Base-by-base conservation (phyloP, 2,113 vertebrate species). In the Zosterops japonicus region DNA sequence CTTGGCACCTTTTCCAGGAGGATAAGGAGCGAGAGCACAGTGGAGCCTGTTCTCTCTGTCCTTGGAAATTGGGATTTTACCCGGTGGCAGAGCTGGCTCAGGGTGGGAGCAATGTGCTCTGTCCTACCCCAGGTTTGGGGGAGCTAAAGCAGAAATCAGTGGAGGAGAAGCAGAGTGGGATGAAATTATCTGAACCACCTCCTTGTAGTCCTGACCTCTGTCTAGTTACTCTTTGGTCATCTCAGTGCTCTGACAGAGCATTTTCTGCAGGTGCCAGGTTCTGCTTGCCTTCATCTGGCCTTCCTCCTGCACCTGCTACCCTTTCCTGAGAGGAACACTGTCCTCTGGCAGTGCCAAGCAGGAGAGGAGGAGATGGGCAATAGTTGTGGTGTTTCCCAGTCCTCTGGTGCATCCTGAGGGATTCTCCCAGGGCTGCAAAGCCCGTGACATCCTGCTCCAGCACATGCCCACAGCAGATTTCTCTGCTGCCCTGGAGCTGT, bases 1-100 rank as follows among this genome's bases (percentile, higher is more conserved):
- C 95, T 96, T 91, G 93, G 93, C 94, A 86, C 87, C 90, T 95
- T 86, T 49, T 93, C 42, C 71, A 56, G 72, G 78, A 94, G 89
- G 68, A 75, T 75, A 64, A 79, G 80, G 87, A 94, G 63, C 0
- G 5, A 59, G 75, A 91, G 59, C 20, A 1, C 6, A 2, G 89
- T 5, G 12, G 67, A 94, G 81, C 46, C 61, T 80, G 67, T 59
- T 95, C 84, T 36, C 67, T 56, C 69, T 90, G 92, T 78, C 94
- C 93, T 92, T 93, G 91, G 67, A 83, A 88, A 85, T 12, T 12
- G 75, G 55, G 95, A 76, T 93, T 69, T 69, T 33, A 11, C 71
- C 83, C 85, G 61, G 75, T 0, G 0, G 42, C 68, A 57, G 75
- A 69, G 63, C 91, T 88, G 89, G 52, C 82, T 63, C 1, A 0